Evolutionary conservation across 2,113 vertebrate species (phyloP), one percentile per base, ranked within the genome.

Genomic region (Psilopsiagon aymara): DNA sequence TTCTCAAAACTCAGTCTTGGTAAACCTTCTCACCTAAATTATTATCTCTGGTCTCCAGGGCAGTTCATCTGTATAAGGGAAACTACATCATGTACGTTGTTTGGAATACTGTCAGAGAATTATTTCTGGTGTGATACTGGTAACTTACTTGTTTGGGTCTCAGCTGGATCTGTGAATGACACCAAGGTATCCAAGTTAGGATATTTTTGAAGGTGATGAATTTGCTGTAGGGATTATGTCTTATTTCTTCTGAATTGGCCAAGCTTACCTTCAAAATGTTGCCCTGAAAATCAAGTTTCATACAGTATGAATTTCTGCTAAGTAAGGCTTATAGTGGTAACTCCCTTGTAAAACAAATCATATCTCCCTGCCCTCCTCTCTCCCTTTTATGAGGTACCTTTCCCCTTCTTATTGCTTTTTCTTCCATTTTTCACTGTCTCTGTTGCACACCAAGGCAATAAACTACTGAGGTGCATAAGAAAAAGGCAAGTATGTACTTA

Each of bases 271-370:
- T 85, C 63, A 93, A 79, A 91, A 46, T 44, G 70, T 81, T 82
- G 75, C 75, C 37, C 60, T 53, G 71, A 82, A 47, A 92, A 93
- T 47, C 33, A 53, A 25, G 71, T 69, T 95, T 89, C 90, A 81
- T 35, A 46, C n/a, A 75, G 24, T 8, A 81, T 57, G 17, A 81
- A 85, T 86, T 86, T 93, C 86, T 88, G 62, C 55, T 28, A 41
- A 80, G 75, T 73, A 69, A 51, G 18, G 41, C 63, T 95, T 86
- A 29, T 20, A 84, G 47, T 41, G 43, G 51, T 69, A 80, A 67
- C 52, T 66, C 49, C 46, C 29, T 51, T 60, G 13, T 94, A 95
- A 94, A 95, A 94, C 70, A 95, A 91, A 95, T 91, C 59, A 41
- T 87, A 91, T 23, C 80, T 68, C 67, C 80, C 78, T 86, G 69